phyloP scores from a whole-genome alignment of 2,113 vertebrate species.

The Puma concolor region DNA sequence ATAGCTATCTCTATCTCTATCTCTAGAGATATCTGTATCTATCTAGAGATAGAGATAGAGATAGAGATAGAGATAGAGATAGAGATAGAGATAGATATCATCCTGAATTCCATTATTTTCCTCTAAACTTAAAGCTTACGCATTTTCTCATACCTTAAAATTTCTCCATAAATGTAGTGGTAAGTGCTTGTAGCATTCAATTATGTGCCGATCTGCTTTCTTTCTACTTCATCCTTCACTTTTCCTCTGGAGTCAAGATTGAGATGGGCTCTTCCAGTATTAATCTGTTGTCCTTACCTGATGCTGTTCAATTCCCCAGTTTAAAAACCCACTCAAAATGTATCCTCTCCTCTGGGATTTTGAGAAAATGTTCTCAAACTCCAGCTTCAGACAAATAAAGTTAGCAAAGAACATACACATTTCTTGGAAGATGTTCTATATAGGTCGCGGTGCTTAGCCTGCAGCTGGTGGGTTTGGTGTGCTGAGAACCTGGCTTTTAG shows the following conservation, averaged over 20 bases:
- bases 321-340: constrained; percentile 13
- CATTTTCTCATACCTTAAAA: neutral
- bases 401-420: neutral
- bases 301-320: neutral
- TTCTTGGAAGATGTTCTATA: neutral
- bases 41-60: no score
- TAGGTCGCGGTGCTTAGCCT: neutral
- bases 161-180: neutral
- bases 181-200: neutral
- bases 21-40: no score
- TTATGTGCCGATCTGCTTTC: neutral
- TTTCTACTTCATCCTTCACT: neutral
- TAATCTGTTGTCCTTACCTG: neutral
- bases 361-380: neutral
- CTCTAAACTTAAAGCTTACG: neutral
- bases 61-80: no score
- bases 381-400: neutral
- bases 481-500: neutral
- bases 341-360: neutral
- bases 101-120: neutral
- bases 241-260: neutral
- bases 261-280: neutral
- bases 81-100: no score
- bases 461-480: neutral
- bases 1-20: no score